Evolutionary conservation across 1,140 invertebrate species (phyloP), one percentile per base, ranked within the genome.

Genomic region (Aphidius gifuensis): DNA sequence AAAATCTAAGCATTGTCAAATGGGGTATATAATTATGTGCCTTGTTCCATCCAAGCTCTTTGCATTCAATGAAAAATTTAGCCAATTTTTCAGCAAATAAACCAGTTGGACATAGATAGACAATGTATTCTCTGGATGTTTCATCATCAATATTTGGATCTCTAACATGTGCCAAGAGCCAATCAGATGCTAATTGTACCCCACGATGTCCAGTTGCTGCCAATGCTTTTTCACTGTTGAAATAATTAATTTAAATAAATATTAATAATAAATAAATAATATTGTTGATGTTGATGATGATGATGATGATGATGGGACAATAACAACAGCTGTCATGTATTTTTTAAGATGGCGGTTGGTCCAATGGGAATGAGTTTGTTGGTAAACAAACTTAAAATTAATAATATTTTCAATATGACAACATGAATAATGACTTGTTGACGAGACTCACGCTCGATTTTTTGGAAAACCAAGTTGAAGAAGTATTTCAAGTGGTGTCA

Each of bases 11-110:
- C 44, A 96, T 82, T 9, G 93, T 96, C 66, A 96, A 90, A 74
- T 96, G 93, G 3, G 93, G 93, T 46, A 92, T 87, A 75, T 88
- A 93, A 76, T 93, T 92, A 71, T 94, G 92, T 7, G 92, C 92
- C 32, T 92, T 91, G 80, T 96, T 95, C 89, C 92, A 92, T 42
- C 88, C 89, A 5, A 87, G 76, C 58, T 83, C 77, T 68, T 87
- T 85, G n/a, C 91, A 91, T 69, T 90, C 89, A 2, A 87, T 81
- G 90, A 91, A 94, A 76, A 93, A 94, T 58, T 85, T 82, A 50
- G 86, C 84, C 9, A 96, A 76, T 68, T 90, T 87, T 50, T 88
- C 83, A 21, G 87, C 80, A 54, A 92, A 83, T 0, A 82, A 77
- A 6, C 93, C 93, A 4, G 87, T 88, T 5, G 93, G 93, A 74